Conservation (phyloP, 2,113 vertebrate genomes). For the Cathartes aura region DNA sequence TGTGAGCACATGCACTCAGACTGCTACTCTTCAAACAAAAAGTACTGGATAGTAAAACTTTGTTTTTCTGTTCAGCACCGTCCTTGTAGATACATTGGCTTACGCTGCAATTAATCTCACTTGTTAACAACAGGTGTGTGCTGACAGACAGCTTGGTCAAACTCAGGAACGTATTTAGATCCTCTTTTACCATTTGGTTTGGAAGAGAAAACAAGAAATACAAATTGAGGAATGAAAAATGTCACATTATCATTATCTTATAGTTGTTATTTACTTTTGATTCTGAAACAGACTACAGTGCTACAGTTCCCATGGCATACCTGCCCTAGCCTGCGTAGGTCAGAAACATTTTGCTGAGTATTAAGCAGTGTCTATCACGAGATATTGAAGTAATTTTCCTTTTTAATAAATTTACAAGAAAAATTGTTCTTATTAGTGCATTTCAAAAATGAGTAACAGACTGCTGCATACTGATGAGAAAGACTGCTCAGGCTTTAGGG, state of each 20-base stretch:
- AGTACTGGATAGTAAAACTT: background rate
- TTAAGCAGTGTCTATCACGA: background rate
- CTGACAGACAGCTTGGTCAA: constrained; percentile 27
- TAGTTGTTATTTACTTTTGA: background rate
- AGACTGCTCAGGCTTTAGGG: background rate
- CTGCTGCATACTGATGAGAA: background rate
- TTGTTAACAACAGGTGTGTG: constrained; percentile 41
- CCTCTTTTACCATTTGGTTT: background rate
- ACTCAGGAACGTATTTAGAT: background rate
- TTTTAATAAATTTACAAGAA: background rate
- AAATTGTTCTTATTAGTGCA: background rate
- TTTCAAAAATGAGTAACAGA: background rate
- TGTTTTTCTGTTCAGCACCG: background rate
- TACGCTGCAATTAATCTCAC: background rate
- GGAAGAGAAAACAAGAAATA: constrained; percentile 5
- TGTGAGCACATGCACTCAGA: background rate
- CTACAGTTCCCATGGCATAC: background rate
- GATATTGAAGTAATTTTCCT: background rate
- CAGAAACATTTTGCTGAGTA: background rate
- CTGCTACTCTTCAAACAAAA: background rate
- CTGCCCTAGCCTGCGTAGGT: background rate
- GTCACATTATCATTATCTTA: background rate
- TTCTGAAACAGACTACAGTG: background rate
- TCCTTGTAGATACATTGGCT: background rate
- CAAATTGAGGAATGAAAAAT: background rate